Base-by-base conservation (phyloP, 2,888 invertebrate species). In the Himalopsyche kuldschensis region DNA sequence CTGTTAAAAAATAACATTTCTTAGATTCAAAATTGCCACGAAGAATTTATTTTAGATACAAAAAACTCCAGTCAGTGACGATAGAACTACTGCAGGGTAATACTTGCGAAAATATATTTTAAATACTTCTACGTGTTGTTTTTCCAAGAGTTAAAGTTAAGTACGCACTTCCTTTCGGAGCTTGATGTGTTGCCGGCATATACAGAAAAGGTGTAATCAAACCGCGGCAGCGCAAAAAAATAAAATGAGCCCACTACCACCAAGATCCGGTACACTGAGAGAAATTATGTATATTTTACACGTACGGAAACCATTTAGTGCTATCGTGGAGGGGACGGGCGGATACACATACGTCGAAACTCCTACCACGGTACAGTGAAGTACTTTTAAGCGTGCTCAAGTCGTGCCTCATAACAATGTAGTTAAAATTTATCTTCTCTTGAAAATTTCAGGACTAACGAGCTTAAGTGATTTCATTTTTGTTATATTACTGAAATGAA, bases 271-370 rank as follows among this genome's bases (percentile, higher is more conserved):
- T 69, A 81, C 75, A 63, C 63, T 75, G 47, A 27, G 78, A 41
- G 78, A 47, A 82, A 82, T 82, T 47, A 82, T 78, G 78, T 82
- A 82, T 82, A 82, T 75, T 82, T 79, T 69, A 77, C 79, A 79
- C 82, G 82, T 82, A 79, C 55, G 82, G 82, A 82, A 82, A 82
- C 82, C 82, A 82, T 82, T 82, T 82, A 82, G 82, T 82, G 75
- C 82, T 82, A 79, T 82, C 82, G 79, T 79, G 20, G 24, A 55
- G 48, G 75, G 75, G 35, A 55, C 78, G 35, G 31, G 55, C 81
- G 78, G 78, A 82, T 78, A 69, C 1, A 55, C 24, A 32, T 81
- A 81, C 81, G 77, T 81, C 78, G 69, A 63, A 63, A 63, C 69
- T 82, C 78, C 78, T 78, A 82, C 78, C 46, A 78, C 24, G 20